Conservation (phyloP, 2,888 invertebrate genomes). For the Noctua janthina region DNA sequence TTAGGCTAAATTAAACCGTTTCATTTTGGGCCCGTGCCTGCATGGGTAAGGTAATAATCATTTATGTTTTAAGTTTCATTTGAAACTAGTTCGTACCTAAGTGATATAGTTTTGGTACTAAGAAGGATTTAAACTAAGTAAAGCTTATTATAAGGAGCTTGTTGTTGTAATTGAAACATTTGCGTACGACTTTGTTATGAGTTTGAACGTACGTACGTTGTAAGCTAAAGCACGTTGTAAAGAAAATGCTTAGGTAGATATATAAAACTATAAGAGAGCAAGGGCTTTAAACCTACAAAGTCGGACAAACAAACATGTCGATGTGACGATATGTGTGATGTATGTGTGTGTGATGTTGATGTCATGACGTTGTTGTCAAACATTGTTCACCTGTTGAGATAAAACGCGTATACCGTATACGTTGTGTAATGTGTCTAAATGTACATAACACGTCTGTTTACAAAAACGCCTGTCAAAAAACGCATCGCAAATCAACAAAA, state of each 20-base stretch:
- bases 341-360: neutral
- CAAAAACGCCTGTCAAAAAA: constrained; percentile 69
- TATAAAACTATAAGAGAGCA: neutral
- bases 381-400: constrained; percentile 4
- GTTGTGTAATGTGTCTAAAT: neutral
- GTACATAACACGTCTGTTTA: constrained; percentile 23
- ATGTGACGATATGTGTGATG: too few relatives aligned
- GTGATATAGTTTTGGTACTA: constrained; percentile 3
- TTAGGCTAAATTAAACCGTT: constrained; percentile 37
- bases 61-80: constrained; percentile 1
- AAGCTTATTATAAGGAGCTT: neutral
- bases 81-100: neutral
- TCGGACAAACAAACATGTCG: neutral
- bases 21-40: constrained; percentile 27
- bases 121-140: neutral
- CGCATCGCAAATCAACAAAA: constrained; percentile 76
- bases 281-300: neutral
- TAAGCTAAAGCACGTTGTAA: neutral
- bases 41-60: constrained; percentile 5
- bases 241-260: neutral
- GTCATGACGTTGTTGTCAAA: neutral
- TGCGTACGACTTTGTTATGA: neutral
- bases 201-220: neutral
- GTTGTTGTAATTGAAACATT: constrained; percentile 1
- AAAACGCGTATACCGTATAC: neutral